A percentile compares a stretch with the other conserved stretches of the same genome.
These are phyloP conservation scores for Eretmochelys imbricata DNA, from an alignment of 2,113 vertebrate genomes.

Conservation along the genomic window DNA sequence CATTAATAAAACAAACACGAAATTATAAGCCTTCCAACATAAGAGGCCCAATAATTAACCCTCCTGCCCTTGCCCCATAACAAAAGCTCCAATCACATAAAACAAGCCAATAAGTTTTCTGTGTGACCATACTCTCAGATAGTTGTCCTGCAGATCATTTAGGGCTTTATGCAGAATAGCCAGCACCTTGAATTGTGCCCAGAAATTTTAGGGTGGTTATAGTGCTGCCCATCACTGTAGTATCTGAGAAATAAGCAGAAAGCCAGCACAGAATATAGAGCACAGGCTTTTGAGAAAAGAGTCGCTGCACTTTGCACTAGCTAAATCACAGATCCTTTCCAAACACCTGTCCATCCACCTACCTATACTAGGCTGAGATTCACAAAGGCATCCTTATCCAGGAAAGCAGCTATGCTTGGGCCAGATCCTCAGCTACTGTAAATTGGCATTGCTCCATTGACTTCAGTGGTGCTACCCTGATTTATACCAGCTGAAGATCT, in stretches of 20 bases:
- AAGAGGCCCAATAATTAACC: background rate
- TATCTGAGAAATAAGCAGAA: background rate
- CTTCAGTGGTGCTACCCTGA: too few relatives aligned
- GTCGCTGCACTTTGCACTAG: too few relatives aligned
- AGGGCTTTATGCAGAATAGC: background rate
- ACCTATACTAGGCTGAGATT: too few relatives aligned
- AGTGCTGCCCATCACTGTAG: background rate
- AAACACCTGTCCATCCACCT: too few relatives aligned
- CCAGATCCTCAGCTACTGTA: too few relatives aligned
- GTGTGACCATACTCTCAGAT: background rate
- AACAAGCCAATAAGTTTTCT: background rate
- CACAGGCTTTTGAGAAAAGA: too few relatives aligned
- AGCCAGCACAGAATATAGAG: too few relatives aligned
- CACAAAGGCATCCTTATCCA: too few relatives aligned
- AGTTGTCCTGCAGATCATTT: background rate
- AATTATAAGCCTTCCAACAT: background rate
- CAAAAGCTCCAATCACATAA: background rate
- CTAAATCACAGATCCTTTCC: too few relatives aligned
- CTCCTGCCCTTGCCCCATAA: background rate
- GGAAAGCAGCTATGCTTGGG: too few relatives aligned
- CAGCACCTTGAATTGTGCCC: background rate
- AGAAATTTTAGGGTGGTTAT: background rate
- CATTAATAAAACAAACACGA: background rate
- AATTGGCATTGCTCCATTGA: too few relatives aligned
- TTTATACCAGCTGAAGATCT: too few relatives aligned